These are phyloP conservation scores for Pomatorhinus ruficollis DNA, from an alignment of 2,113 vertebrate species.

Conservation along the genomic window DNA sequence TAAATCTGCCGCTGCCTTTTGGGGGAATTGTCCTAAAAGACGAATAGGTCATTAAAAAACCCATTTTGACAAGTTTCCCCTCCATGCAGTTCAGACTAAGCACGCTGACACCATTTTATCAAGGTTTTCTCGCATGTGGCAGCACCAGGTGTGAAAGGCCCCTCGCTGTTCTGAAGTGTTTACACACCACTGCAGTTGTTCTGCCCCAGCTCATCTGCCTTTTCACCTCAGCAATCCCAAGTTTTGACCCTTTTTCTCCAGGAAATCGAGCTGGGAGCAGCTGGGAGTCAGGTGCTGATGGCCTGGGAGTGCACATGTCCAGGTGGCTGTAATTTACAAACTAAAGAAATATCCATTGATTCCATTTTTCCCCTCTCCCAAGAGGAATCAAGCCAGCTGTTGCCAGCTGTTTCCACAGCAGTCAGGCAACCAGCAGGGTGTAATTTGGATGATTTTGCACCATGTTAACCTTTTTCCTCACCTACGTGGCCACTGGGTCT, in stretches of 20 bases:
- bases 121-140: rapidly evolving
- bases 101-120: neutral
- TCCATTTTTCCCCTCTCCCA: neutral
- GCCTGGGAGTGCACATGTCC: rapidly evolving
- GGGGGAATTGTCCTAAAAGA: neutral
- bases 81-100: neutral
- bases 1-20: neutral
- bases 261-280: neutral
- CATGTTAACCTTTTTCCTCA: rapidly evolving
- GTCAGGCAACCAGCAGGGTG: neutral
- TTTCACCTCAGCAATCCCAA: rapidly evolving
- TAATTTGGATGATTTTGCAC: neutral
- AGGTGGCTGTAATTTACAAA: neutral
- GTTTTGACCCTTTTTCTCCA: neutral
- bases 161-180: neutral
- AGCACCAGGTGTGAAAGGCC: neutral
- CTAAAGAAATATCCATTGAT: neutral
- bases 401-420: neutral
- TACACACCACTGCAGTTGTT: rapidly evolving
- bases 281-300: rapidly evolving
- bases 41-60: rapidly evolving
- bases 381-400: neutral
- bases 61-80: neutral
- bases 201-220: neutral
- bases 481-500: rapidly evolving